Evolutionary conservation across 2,113 vertebrate species (phyloP).

Genomic region (Boulengeromyrus knoepffleri): DNA sequence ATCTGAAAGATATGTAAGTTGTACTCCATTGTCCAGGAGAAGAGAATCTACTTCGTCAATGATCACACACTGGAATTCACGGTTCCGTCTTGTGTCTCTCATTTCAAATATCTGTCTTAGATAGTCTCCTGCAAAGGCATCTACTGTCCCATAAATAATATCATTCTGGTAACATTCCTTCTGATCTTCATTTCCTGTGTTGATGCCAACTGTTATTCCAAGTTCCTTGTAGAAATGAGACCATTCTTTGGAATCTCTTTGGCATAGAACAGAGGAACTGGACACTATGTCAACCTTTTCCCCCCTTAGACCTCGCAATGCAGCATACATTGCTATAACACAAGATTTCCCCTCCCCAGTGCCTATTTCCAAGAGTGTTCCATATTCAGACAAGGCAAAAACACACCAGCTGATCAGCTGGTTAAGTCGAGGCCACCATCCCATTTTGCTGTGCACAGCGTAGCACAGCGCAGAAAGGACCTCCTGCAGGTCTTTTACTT

Average conservation of each 20-base stretch:
- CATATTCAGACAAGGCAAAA: constrained; percentile 17
- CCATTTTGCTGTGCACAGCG: neutral
- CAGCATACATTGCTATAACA: constrained; percentile 33
- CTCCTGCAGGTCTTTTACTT: constrained; percentile 10
- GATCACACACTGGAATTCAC: constrained; percentile 48
- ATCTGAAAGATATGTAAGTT: constrained; percentile 35
- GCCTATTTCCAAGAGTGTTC: constrained; percentile 26
- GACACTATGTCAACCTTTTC: constrained; percentile 26
- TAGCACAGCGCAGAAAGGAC: constrained; percentile 4
- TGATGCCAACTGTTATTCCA: constrained; percentile 31
- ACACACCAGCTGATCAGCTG: constrained; percentile 32
- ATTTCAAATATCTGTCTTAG: constrained; percentile 34
- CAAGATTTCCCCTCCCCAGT: constrained; percentile 36
- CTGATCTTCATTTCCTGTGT: constrained; percentile 28
- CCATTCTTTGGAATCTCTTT: constrained; percentile 39
- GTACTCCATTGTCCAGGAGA: constrained; percentile 49
- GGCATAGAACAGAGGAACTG: constrained; percentile 12
- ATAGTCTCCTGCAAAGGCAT: constrained; percentile 47
- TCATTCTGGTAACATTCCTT: constrained; percentile 27
- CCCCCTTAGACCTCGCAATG: constrained; percentile 8
- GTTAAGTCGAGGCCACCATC: constrained; percentile 23
- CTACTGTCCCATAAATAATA: constrained; percentile 52
- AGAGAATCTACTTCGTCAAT: constrained; percentile 56
- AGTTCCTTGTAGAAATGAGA: neutral
- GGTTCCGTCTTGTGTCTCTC: constrained; percentile 31